These are phyloP conservation scores for Phymastichus coffea DNA, from an alignment of 1,140 invertebrate genomes.

Conservation along the genomic window DNA sequence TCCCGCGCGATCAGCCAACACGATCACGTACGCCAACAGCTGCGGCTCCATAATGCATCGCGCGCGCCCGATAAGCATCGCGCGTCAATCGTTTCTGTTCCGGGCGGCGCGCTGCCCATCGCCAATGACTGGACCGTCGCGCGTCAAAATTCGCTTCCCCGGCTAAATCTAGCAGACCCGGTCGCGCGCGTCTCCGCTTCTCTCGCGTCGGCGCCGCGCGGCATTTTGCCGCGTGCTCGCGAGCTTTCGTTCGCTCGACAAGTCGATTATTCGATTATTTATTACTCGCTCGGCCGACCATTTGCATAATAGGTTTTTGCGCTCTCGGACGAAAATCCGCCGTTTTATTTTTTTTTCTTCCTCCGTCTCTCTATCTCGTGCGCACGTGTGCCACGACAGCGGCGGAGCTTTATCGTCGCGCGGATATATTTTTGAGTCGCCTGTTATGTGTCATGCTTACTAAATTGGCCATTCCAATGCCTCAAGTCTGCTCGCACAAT, in stretches of 20 bases:
- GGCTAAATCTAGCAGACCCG: too few relatives aligned
- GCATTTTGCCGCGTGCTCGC: background rate
- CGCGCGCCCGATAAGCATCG: background rate
- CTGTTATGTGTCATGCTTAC: background rate
- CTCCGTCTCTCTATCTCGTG: too few relatives aligned
- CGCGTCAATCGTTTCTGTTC: background rate
- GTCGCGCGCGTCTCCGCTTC: too few relatives aligned
- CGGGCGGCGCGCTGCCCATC: background rate
- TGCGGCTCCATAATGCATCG: slow-evolving; percentile 3
- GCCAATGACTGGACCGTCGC: too few relatives aligned
- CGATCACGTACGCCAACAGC: too few relatives aligned
- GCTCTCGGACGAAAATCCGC: background rate
- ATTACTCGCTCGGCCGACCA: slow-evolving; percentile 16
- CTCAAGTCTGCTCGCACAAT: background rate
- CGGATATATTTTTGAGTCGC: background rate
- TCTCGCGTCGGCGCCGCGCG: too few relatives aligned
- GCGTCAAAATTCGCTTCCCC: too few relatives aligned
- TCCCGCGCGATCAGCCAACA: too few relatives aligned
- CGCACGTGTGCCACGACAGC: too few relatives aligned
- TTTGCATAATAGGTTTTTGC: background rate
- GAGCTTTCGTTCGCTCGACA: background rate
- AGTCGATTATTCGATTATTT: slow-evolving; percentile 13
- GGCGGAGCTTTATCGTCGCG: too few relatives aligned
- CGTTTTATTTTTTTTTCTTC: too few relatives aligned
- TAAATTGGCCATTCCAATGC: background rate